Percentiles rank a stretch among this genome's conserved stretches.
Evolutionary conservation across 2,888 invertebrate species (phyloP).

Genomic region (Allygus modestus): DNA sequence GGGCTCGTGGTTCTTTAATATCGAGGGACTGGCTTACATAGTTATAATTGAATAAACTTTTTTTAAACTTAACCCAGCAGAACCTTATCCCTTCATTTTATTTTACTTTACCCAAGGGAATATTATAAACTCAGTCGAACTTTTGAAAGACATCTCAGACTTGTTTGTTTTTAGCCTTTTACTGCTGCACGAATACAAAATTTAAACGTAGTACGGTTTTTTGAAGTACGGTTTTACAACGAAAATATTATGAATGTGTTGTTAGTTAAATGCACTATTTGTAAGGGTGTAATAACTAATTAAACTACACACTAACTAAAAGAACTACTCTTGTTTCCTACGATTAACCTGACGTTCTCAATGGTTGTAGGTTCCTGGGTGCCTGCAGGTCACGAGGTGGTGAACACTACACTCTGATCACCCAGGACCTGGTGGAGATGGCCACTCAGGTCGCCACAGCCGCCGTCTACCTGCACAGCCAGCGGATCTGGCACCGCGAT

Average conservation of each 20-base stretch:
- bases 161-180: neutral
- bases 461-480: constrained; percentile 91
- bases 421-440: constrained; percentile 90
- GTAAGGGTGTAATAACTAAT: too few relatives aligned
- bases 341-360: too few relatives aligned
- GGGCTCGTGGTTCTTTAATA: constrained; percentile 50
- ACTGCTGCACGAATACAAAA: too few relatives aligned
- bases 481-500: constrained; percentile 92
- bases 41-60: constrained; percentile 54
- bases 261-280: too few relatives aligned
- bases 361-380: constrained; percentile 74
- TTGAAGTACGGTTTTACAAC: too few relatives aligned
- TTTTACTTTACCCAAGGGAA: constrained; percentile 34
- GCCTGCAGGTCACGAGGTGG: constrained; percentile 74
- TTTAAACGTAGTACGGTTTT: too few relatives aligned
- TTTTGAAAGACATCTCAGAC: neutral
- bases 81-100: constrained; percentile 16
- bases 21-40: constrained; percentile 41
- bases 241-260: too few relatives aligned
- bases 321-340: too few relatives aligned
- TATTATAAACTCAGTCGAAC: constrained; percentile 28
- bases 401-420: constrained; percentile 76
- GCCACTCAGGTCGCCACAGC: constrained; percentile 92
- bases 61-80: neutral
- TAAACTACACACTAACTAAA: too few relatives aligned